Base-by-base conservation (phyloP, 2,888 invertebrate genomes). In the Pantelozetes paolii region DNA sequence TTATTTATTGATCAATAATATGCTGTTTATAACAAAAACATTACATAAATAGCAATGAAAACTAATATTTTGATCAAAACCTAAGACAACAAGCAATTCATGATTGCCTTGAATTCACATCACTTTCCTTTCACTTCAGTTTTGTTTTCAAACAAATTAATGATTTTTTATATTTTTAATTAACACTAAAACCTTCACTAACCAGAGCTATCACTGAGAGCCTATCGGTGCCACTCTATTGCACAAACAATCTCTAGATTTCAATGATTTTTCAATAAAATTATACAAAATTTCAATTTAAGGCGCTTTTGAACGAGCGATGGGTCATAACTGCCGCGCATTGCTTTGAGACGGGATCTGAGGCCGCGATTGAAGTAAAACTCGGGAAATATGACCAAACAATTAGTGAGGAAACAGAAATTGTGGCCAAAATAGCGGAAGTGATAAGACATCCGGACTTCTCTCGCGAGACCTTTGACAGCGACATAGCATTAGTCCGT, bases 311-410 rank as follows among this genome's bases (percentile, higher is more conserved):
- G 8, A 79, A 79, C 71, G 77, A 78, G 57, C 71, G 77, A 59
- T 80, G 80, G 80, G 74, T 80, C 13, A 75, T 78, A 1, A 79
- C 80, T 9, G 80, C 80, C 1, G 80, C 79, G 18, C 80, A 80
- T 73, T 80, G 80, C 71, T 77, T 80, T 72, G 71, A 62, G 20
- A 75, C 77, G 11, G 75, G 73, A 30, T 23, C 74, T 15, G 71
- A 76, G 30, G 54, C 71, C 20, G 59, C 77, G 20, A 71, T 79
- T 0, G 71, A 76, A 40, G 76, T 80, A 1, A 78, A 77, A 69
- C 74, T 80, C 1, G 80, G 80, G 13, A 79, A 79, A 73, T 72
- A 78, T 75, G 79, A 80, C 73, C 77, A 78, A 57, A 74, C 75
- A n/a, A 59, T 45, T 8, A 73, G 71, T 11, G 79, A 79, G 64